phyloP scores from a whole-genome alignment of 2,797 vertebrate genomes.

The Bucorvus abyssinicus region DNA sequence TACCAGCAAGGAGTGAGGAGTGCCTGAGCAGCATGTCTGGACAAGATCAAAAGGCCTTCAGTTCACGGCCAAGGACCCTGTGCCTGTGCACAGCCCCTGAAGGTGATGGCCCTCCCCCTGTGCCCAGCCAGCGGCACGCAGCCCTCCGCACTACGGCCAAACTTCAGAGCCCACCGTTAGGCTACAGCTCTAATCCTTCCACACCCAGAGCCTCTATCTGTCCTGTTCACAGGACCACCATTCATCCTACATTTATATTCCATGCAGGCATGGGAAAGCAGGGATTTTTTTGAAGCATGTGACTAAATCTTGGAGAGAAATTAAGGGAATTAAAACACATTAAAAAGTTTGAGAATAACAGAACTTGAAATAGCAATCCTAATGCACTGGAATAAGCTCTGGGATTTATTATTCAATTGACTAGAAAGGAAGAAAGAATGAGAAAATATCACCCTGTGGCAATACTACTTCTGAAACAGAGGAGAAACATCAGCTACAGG shows the following conservation, averaged over 20 bases:
- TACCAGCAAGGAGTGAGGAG: neutral
- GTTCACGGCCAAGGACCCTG: neutral
- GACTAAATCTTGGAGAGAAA: neutral
- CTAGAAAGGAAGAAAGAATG: neutral
- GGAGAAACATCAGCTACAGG: slow-evolving; percentile 14
- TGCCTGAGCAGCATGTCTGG: neutral
- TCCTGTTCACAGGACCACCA: neutral
- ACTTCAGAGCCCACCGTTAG: neutral
- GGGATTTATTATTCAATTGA: slow-evolving; percentile 49
- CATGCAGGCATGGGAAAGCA: neutral
- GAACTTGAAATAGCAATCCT: neutral
- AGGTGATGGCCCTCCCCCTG: neutral
- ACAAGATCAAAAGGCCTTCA: slow-evolving; percentile 1
- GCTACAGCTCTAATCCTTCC: neutral
- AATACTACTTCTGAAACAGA: slow-evolving; percentile 5
- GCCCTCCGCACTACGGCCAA: neutral
- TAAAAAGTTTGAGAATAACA: neutral
- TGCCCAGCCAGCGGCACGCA: neutral
- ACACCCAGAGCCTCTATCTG: neutral
- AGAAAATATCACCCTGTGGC: neutral
- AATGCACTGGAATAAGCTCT: slow-evolving; percentile 14
- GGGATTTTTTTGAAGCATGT: neutral
- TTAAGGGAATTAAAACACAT: slow-evolving; percentile 1
- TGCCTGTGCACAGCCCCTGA: neutral
- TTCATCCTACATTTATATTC: neutral